phyloP scores from a whole-genome alignment of 2,888 invertebrate species.

The Tenthredo distinguenda region DNA sequence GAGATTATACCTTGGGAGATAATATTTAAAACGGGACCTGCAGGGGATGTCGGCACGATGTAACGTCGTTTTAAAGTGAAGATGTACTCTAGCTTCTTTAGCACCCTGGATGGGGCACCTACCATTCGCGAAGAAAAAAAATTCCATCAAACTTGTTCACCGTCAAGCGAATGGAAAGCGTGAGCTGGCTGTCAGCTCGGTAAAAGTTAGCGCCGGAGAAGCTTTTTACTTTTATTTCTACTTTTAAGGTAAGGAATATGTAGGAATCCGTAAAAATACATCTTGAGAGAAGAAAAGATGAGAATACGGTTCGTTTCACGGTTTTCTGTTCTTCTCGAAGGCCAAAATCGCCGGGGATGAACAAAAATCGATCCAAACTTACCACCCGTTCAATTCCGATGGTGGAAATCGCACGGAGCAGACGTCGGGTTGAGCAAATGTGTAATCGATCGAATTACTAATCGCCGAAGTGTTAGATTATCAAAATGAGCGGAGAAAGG shows the following conservation, averaged over 20 bases:
- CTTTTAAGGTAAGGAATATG: background rate
- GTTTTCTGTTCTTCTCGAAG: background rate
- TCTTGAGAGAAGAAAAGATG: background rate
- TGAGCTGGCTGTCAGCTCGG: slow-evolving; percentile 30
- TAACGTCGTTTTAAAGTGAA: slow-evolving; percentile 52
- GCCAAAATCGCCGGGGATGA: background rate
- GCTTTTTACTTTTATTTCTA: slow-evolving; percentile 55
- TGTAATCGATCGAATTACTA: slow-evolving; percentile 25
- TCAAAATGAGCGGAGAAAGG: background rate
- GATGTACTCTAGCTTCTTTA: slow-evolving; percentile 32
- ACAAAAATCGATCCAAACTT: background rate
- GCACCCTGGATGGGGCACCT: background rate
- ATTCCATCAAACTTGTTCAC: slow-evolving; percentile 68
- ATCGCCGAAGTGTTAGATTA: background rate
- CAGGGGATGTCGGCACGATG: slow-evolving; percentile 1
- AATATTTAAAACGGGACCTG: slow-evolving; percentile 56
- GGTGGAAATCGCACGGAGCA: background rate
- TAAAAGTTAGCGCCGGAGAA: slow-evolving; percentile 30
- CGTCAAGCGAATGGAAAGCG: slow-evolving; percentile 63
- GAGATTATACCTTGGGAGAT: slow-evolving; percentile 55
- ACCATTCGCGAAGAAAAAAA: slow-evolving; percentile 45
- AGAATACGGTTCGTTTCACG: background rate
- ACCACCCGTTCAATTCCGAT: background rate
- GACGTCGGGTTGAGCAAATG: background rate
- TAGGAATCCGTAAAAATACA: background rate